Evolutionary conservation across 2,113 vertebrate genomes (phyloP).

Genomic region (Apeltes quadracus): DNA sequence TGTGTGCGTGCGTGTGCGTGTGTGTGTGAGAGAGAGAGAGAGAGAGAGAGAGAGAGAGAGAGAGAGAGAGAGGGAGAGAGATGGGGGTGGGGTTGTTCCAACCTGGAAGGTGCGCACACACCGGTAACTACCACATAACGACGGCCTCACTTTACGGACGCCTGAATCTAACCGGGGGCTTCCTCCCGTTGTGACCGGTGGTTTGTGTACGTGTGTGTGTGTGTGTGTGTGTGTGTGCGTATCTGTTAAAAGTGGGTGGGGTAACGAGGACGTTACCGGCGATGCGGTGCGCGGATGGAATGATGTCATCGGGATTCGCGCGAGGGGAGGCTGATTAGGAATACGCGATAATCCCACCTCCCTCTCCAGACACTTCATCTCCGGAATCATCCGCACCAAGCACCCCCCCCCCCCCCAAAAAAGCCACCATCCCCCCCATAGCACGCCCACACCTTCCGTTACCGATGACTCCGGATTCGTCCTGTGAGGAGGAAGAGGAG

Average conservation of each 20-base stretch:
- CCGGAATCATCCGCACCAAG: not conserved
- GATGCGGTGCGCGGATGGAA: constrained; percentile 70
- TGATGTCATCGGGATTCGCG: constrained; percentile 83
- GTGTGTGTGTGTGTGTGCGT: constrained; percentile 24
- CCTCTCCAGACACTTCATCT: not conserved
- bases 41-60: no score
- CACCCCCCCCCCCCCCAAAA: constrained; percentile 15
- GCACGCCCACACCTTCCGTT: constrained; percentile 68
- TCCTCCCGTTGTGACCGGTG: constrained; percentile 14
- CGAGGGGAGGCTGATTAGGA: constrained; percentile 60
- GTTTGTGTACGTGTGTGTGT: constrained; percentile 24
- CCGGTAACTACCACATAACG: constrained; percentile 13
- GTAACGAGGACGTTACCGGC: constrained; percentile 61
- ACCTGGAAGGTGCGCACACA: constrained; percentile 16
- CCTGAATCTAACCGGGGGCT: constrained; percentile 29
- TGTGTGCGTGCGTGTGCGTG: not conserved
- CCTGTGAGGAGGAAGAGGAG: constrained; percentile 50
- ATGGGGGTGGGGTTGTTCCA: not conserved
- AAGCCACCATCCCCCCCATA: not conserved
- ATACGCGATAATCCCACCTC: constrained; percentile 33
- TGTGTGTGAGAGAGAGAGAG: no score
- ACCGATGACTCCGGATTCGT: constrained; percentile 64
- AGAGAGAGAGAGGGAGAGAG: no score
- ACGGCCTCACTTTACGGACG: constrained; percentile 28
- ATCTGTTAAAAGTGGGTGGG: constrained; percentile 63